A percentile compares a stretch with the other conserved stretches of the same genome.
Conservation (phyloP, 2,113 vertebrate species). For the Phalacrocorax carbo region DNA sequence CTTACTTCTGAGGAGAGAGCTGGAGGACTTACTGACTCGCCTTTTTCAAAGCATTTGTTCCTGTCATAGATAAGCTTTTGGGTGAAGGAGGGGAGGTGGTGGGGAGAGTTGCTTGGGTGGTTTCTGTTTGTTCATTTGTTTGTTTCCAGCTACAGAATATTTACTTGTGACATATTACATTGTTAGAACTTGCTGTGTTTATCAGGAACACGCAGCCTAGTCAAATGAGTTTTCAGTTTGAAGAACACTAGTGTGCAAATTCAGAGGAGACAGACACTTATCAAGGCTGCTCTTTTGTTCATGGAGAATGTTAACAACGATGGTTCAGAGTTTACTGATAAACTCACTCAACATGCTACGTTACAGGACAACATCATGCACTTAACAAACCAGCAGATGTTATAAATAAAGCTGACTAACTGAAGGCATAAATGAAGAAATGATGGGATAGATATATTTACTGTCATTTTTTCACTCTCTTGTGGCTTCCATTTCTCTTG, state of each 20-base stretch:
- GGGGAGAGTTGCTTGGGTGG: not conserved
- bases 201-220: not conserved
- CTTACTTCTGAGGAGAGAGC: not conserved
- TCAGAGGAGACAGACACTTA: not conserved
- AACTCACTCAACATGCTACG: not conserved
- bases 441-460: not conserved
- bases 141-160: not conserved
- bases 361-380: no score
- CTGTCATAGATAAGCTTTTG: not conserved
- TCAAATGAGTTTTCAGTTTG: slow-evolving; percentile 1
- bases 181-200: not conserved
- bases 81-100: not conserved
- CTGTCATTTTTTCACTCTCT: not conserved
- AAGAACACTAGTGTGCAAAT: not conserved
- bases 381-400: no score
- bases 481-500: not conserved
- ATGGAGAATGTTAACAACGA: not conserved
- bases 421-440: not conserved
- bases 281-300: not conserved
- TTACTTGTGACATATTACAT: not conserved
- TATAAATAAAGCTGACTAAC: not conserved
- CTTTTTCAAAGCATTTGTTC: not conserved
- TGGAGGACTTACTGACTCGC: not conserved
- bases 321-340: not conserved
- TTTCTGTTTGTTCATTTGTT: not conserved